phyloP scores from a whole-genome alignment of 2,113 vertebrate species.

The Pelobates fuscus region DNA sequence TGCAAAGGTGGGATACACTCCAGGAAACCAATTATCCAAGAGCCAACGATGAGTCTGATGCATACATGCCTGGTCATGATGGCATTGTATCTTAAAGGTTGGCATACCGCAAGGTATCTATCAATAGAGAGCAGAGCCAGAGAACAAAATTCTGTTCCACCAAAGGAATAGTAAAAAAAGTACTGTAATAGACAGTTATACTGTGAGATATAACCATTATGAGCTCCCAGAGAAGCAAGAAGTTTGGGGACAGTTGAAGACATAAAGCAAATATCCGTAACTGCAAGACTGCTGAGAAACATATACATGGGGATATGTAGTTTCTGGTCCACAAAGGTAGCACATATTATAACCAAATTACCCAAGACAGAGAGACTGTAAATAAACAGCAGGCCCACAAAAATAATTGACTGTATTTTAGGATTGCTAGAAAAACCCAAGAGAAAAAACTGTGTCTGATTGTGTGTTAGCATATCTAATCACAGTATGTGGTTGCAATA shows the following conservation, averaged over 20 bases:
- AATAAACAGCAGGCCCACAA: not conserved
- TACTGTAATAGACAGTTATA: slow-evolving; percentile 36
- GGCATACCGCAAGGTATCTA: slow-evolving; percentile 41
- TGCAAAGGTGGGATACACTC: slow-evolving; percentile 27
- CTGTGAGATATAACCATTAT: slow-evolving; percentile 30
- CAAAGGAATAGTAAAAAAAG: slow-evolving; percentile 40
- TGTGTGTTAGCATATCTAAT: not conserved
- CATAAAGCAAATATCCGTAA: slow-evolving; percentile 36
- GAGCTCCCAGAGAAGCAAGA: slow-evolving; percentile 5
- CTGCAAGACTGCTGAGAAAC: slow-evolving; percentile 39
- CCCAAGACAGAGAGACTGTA: not conserved
- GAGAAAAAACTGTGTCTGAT: not conserved
- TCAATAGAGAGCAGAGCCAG: slow-evolving; percentile 44
- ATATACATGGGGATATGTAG: slow-evolving; percentile 50
- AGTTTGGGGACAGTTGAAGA: slow-evolving; percentile 30
- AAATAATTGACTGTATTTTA: not conserved
- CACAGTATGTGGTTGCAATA: not conserved
- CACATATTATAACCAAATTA: not conserved
- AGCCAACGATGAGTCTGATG: not conserved
- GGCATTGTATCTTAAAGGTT: slow-evolving; percentile 38
- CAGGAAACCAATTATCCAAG: slow-evolving; percentile 36
- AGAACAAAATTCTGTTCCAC: slow-evolving; percentile 35
- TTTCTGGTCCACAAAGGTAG: not conserved
- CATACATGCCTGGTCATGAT: slow-evolving; percentile 43
- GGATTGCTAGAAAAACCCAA: not conserved